Evolutionary conservation across 2,797 vertebrate species (phyloP), one percentile per base, ranked within the genome.

Genomic region (Tangara arthus): DNA sequence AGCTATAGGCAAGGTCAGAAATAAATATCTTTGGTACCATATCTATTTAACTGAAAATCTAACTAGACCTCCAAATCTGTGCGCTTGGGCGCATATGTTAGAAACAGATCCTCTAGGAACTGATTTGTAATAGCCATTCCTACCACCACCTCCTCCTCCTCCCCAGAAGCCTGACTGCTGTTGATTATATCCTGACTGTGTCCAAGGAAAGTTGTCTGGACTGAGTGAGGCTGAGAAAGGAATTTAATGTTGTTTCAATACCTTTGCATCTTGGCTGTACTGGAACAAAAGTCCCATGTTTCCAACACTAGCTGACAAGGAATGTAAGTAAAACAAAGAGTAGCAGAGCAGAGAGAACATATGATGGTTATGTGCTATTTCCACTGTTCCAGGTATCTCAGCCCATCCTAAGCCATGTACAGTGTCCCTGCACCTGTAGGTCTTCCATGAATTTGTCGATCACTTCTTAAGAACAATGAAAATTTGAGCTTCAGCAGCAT

Each of bases 1-100:
- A 94, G 94, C 79, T 95, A 91, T 52, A 91, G 82, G 87, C 82
- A 92, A 92, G 76, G 92, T 89, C 76, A 95, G 68, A 81, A 95
- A 95, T 91, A 96, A 90, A 89, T 94, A 89, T 95, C 77, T 92
- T 93, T 89, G 47, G 39, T 89, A 82, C 35, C 69, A n/a, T 78
- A 78, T 89, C 89, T 78, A 71, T 95, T 82, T 92, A 94, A 85
- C 65, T 75, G 71, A 91, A 90, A 93, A 82, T 59, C 71, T 81
- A 89, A 95, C 83, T 55, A 96, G 92, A 95, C 87, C 92, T 96
- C 50, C 76, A 96, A 95, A 95, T 95, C 89, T 95, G 93, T 80
- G 89, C 1, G 1, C 35, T 93, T 64, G 70, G 61, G 59, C 8
- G 0, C 94, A 75, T 94, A 93, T 95, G 93, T 81, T 94, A 91